phyloP scores from a whole-genome alignment of 2,888 invertebrate species.

The Neuroscelio doddi region DNA sequence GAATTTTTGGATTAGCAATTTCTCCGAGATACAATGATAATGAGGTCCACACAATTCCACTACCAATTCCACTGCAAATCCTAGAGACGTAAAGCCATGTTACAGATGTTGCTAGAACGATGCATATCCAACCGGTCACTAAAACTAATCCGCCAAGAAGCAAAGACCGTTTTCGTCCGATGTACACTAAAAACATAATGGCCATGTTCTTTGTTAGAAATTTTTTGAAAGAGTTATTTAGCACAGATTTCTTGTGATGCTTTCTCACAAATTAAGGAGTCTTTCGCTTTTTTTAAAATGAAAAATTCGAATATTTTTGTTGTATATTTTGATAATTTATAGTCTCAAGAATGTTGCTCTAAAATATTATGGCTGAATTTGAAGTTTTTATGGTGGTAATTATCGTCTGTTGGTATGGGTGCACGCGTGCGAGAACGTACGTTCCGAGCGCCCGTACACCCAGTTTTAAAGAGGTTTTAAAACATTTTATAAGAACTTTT shows the following conservation, averaged over 20 bases:
- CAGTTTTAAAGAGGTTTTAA: too few species aligned
- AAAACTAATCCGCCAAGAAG: constrained; percentile 58
- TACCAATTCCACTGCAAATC: constrained; percentile 58
- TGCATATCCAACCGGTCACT: constrained; percentile 61
- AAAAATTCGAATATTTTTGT: not conserved
- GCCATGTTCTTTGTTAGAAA: too few species aligned
- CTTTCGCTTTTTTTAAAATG: not conserved
- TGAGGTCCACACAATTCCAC: constrained; percentile 65
- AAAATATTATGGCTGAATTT: too few species aligned
- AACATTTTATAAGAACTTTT: too few species aligned
- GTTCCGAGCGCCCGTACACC: too few species aligned
- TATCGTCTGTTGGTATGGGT: too few species aligned
- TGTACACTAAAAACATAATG: constrained; percentile 32
- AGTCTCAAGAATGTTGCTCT: too few species aligned
- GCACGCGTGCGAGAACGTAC: too few species aligned
- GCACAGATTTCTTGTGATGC: too few species aligned
- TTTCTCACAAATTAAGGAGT: too few species aligned
- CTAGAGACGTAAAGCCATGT: constrained; percentile 63
- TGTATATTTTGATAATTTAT: too few species aligned
- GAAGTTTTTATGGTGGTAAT: too few species aligned
- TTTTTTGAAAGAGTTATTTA: not conserved
- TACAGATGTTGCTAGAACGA: constrained; percentile 60
- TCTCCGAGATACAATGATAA: constrained; percentile 63
- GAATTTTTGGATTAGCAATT: constrained; percentile 66
- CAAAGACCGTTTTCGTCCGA: constrained; percentile 63